These are phyloP conservation scores for Pogonocichla stellata DNA, from an alignment of 2,113 vertebrate genomes.

Conservation along the genomic window DNA sequence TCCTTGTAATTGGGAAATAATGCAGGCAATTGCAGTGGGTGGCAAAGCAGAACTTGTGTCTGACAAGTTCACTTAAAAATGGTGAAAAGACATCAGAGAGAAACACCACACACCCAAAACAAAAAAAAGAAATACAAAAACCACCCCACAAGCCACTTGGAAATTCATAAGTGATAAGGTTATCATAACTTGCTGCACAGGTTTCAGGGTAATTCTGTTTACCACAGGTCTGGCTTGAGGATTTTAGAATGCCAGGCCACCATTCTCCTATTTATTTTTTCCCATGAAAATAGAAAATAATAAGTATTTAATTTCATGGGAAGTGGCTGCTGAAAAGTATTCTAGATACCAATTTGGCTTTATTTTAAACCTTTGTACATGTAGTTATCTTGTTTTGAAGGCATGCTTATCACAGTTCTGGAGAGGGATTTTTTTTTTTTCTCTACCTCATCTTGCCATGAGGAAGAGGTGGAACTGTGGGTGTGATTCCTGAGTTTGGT, in stretches of 20 bases:
- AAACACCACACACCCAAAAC: neutral
- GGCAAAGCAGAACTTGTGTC: neutral
- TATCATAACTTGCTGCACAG: constrained; percentile 17
- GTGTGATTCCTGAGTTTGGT: neutral
- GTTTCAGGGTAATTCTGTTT: constrained; percentile 15
- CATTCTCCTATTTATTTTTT: neutral
- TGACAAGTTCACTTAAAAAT: neutral
- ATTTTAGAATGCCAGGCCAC: neutral
- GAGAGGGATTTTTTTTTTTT: neutral
- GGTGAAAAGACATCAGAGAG: neutral
- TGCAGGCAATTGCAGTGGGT: neutral
- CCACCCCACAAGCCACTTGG: neutral
- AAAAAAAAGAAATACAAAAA: neutral
- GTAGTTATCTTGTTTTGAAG: neutral
- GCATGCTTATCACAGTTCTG: neutral
- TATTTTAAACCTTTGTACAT: neutral
- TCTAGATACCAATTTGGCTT: neutral
- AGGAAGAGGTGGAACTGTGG: neutral
- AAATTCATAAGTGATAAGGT: constrained; percentile 28
- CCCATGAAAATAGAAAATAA: neutral
- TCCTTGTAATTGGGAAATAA: neutral
- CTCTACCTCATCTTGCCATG: neutral
- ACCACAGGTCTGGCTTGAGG: neutral
- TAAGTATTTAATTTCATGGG: neutral
- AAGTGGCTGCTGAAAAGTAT: neutral